Evolutionary conservation across 2,888 invertebrate genomes (phyloP).

Genomic region (Eurytoma californica): DNA sequence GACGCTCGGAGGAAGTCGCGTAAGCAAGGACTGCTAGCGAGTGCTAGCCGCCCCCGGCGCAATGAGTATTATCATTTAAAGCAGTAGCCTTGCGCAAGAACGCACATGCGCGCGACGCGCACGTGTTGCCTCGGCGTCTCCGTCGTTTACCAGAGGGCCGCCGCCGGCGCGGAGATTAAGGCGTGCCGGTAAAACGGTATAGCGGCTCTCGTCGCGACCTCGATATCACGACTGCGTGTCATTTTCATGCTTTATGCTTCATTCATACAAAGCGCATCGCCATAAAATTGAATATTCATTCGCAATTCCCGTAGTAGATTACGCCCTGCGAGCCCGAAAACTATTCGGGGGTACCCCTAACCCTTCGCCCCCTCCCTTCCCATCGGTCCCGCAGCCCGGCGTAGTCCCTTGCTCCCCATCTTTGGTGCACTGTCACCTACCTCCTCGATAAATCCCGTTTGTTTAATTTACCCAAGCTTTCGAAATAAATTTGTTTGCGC

Average conservation of each 20-base stretch:
- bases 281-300: constrained; percentile 50
- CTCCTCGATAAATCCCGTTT: constrained; percentile 49
- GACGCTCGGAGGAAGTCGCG: constrained; percentile 5
- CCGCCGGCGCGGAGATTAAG: constrained; percentile 21
- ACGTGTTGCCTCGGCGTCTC: constrained; percentile 39
- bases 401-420: not conserved
- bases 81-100: not conserved
- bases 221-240: constrained; percentile 58
- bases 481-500: constrained; percentile 56
- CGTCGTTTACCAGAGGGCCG: constrained; percentile 15
- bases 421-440: not conserved
- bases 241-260: constrained; percentile 58
- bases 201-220: constrained; percentile 49
- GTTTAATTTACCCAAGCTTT: constrained; percentile 54
- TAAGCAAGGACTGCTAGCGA: not conserved
- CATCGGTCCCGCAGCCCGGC: not conserved
- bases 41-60: not conserved
- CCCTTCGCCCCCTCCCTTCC: not conserved
- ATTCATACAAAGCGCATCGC: constrained; percentile 47
- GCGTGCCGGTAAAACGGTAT: constrained; percentile 59
- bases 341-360: constrained; percentile 12
- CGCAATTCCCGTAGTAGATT: constrained; percentile 35
- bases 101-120: constrained; percentile 6
- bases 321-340: constrained; percentile 18
- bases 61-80: constrained; percentile 30